Conservation (phyloP, 2,113 vertebrate species). For the Pithys albifrons region DNA sequence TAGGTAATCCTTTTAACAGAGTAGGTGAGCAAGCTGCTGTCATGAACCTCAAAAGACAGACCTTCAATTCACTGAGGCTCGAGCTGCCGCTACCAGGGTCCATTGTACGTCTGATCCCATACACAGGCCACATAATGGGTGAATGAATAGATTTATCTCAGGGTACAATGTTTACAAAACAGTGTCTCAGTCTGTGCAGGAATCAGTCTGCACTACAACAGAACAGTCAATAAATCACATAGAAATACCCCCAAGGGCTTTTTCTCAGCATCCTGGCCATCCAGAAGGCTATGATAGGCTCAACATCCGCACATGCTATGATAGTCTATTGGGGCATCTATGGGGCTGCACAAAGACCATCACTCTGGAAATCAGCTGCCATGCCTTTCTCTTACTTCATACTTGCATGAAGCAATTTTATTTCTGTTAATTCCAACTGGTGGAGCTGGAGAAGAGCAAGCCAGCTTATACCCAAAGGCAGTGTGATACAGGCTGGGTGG, state of each 20-base stretch:
- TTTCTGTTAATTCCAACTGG: neutral
- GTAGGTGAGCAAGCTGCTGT: slow-evolving; percentile 34
- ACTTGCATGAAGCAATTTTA: neutral
- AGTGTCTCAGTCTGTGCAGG: neutral
- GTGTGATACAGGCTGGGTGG: fast-evolving
- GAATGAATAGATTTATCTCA: slow-evolving; percentile 21
- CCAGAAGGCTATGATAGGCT: neutral
- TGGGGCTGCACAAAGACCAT: neutral
- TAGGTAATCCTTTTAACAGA: slow-evolving; percentile 53
- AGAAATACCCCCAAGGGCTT: neutral
- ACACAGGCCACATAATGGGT: slow-evolving; percentile 24
- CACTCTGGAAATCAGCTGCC: neutral
- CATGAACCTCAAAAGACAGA: slow-evolving; percentile 13
- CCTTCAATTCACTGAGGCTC: neutral
- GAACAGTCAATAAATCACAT: slow-evolving; percentile 34
- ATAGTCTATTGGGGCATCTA: neutral
- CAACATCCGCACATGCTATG: fast-evolving
- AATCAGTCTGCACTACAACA: slow-evolving; percentile 5
- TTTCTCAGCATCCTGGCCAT: neutral
- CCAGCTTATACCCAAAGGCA: neutral
- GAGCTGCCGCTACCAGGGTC: neutral
- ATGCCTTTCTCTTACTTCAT: neutral
- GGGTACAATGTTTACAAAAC: neutral
- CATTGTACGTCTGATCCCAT: neutral
- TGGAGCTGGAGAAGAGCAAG: neutral